Conservation (phyloP, 2,888 invertebrate species). For the Diloba caeruleocephala region DNA sequence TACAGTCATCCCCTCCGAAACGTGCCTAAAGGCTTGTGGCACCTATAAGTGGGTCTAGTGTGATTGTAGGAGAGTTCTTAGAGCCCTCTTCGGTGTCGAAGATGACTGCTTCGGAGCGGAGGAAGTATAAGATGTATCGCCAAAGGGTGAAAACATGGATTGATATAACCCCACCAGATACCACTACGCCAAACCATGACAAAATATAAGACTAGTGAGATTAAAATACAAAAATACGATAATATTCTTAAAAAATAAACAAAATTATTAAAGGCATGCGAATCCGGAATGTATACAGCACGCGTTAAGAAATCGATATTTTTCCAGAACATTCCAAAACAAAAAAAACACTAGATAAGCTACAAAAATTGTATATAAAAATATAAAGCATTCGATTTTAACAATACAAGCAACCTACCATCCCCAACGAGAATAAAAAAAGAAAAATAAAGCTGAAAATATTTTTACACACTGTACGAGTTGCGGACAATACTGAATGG, state of each 20-base stretch:
- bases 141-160: no score
- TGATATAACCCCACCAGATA: background rate
- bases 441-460: no score
- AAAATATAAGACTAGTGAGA: conserved; percentile 34
- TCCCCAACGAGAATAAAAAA: no score
- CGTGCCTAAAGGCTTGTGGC: no score
- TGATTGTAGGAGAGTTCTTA: no score
- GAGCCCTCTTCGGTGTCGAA: no score
- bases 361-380: conserved; percentile 21
- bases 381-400: conserved; percentile 19
- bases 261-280: conserved; percentile 39
- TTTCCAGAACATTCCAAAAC: conserved; percentile 29
- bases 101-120: no score
- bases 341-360: conserved; percentile 34
- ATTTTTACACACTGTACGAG: no score
- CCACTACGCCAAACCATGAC: conserved; percentile 8
- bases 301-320: conserved; percentile 8
- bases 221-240: conserved; percentile 28
- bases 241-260: conserved; percentile 25
- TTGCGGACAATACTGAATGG: no score
- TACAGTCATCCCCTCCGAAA: no score
- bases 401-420: background rate
- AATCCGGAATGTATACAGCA: conserved; percentile 48
- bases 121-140: no score
- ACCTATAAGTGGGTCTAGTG: no score